Base-by-base conservation (phyloP, 1,140 invertebrate species). In the Drosophila sp. region DNA sequence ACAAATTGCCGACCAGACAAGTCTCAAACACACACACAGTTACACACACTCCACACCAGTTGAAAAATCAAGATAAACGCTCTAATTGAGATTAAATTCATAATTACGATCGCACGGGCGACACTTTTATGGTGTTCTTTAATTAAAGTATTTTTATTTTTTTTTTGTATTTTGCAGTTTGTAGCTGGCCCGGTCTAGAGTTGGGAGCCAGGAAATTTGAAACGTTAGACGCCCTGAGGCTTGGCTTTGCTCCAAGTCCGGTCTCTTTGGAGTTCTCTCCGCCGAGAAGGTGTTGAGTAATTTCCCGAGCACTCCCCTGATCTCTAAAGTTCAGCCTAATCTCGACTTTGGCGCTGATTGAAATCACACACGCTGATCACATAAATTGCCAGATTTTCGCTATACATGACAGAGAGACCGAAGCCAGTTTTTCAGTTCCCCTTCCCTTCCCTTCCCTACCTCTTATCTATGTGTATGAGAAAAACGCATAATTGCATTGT, bases 11-110 rank as follows among this genome's bases (percentile, higher is more conserved):
- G 64, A 53, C 51, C 56, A 69, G 69, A 62, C 78, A 46, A 61
- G 40, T 69, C 72, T 40, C 14, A 46, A 75, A 77, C 11, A 34
- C 7, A 4, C 48, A 69, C 32, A 41, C n/a, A 25, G 32, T 56
- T 2, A 21, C 27, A 11, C 16, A 48, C 13, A 29, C 36, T 27
- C 53, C 8, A 38, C 18, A 16, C 32, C 48, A 43, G 36, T 32
- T 32, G 75, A 67, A 80, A 83, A 89, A 89, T 89, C 83, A 89
- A 89, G 83, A 89, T 89, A 89, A 89, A 83, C 83, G 73, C 79
- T 89, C 81, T 89, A 89, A 89, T 89, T 89, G 83, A 89, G 83
- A 89, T 89, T 89, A 89, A 89, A 89, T 89, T 89, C 83, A 89
- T 89, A 89, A 89, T 89, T 89, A 89, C 83, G 83, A 89, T 89